Base-by-base conservation (phyloP, 2,113 vertebrate genomes). In the Sceloporus undulatus region DNA sequence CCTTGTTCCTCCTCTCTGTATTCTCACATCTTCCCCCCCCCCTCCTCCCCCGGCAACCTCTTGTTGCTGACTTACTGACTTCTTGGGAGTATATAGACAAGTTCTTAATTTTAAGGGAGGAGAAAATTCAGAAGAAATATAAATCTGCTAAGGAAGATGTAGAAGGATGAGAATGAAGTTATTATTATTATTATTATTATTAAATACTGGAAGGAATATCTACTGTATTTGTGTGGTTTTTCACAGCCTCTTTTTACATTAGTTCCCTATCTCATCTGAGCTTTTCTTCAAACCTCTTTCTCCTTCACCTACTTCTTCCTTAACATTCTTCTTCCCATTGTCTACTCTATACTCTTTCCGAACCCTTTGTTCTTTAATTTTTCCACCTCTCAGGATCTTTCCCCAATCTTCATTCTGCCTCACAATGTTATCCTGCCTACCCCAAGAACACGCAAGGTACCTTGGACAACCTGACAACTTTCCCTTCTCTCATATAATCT, bases 1-100 rank as follows among this genome's bases (percentile, higher is more conserved):
- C 18, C 19, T 56, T 79, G 34, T 29, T 19, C 29, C 34, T 85
- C 56, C 34, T 14, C 48, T 48, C 48, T 48, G 48, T 48, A 14
- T 59, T 18, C 13, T 19, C 25, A 14, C 42, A 9, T 52, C 23
- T 11, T 11, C 3, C 65, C 42, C 13, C 40, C 21, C 25, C 5
- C 29, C 48, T 23, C 16, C 29, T 76, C 18, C 40, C 25, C 40
- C 21, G n/a, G n/a, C 40, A 27, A 14, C 62, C 40, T 82, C 6
- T 10, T 4, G 2, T 80, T 62, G 34, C 40, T 85, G 75, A 74
- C 8, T 68, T 0, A 0, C 75, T 93, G 91, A 84, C 19, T 62
- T 85, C 25, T 76, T 68, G 74, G 23, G 29, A 13, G 62, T 87
- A 93, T 81, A 90, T 62, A 94, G 91, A 88, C 83, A 75, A 40